Conservation (phyloP, 2,888 invertebrate species). For the Rhopalosiphum nymphaeae region DNA sequence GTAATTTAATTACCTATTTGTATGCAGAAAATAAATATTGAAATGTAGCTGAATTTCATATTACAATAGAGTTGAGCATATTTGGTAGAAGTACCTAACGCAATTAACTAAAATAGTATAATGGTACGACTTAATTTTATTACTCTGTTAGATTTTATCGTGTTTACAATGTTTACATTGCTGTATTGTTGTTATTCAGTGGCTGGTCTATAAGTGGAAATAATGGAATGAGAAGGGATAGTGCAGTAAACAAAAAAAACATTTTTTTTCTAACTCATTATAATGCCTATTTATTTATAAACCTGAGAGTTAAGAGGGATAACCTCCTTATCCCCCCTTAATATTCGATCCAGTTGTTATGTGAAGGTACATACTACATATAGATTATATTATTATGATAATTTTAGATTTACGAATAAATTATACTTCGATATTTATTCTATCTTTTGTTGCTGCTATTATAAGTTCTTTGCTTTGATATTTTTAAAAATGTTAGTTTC, state of each 20-base stretch:
- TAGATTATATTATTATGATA: background rate
- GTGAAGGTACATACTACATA: background rate
- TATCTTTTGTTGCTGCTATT: background rate
- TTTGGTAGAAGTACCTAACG: background rate
- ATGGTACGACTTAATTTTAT: background rate
- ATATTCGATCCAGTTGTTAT: background rate
- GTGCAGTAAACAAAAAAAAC: background rate
- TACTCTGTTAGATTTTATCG: background rate
- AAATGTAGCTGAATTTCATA: background rate
- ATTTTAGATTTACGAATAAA: background rate
- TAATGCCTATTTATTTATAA: background rate
- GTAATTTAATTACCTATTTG: background rate
- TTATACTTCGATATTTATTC: background rate
- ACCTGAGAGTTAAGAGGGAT: background rate
- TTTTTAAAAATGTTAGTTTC: background rate
- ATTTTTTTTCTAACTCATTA: background rate
- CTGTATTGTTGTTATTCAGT: background rate
- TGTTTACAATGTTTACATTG: background rate
- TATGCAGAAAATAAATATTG: background rate
- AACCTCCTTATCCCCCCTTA: background rate
- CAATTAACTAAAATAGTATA: background rate
- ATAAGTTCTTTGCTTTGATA: background rate
- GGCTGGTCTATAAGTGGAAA: background rate
- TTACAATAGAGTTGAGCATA: background rate
- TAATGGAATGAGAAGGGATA: no score